Conservation (phyloP, 2,797 vertebrate species). For the Halcyon chelicuti region DNA sequence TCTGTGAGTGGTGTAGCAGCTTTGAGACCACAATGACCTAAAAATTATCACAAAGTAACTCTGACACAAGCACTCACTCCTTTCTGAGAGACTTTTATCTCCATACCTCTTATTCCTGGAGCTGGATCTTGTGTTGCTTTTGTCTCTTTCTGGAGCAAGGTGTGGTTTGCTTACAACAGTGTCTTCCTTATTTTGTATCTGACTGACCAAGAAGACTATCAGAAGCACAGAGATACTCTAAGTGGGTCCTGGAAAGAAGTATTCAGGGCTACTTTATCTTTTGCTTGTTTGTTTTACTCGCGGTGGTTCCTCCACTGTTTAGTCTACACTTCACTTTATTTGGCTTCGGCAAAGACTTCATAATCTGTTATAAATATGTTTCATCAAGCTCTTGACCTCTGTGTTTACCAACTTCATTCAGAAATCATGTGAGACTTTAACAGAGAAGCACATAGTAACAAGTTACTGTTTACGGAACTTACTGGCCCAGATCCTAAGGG, state of each 20-base stretch:
- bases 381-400: background rate
- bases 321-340: background rate
- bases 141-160: background rate
- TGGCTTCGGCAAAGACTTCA: background rate
- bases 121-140: background rate
- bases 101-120: background rate
- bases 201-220: background rate
- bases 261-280: background rate
- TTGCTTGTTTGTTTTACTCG: background rate
- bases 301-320: background rate
- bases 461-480: background rate
- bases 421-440: background rate
- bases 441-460: background rate
- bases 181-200: background rate
- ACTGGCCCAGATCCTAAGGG: background rate
- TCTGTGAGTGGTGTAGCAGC: background rate
- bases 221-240: background rate
- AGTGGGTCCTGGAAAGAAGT: background rate
- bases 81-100: background rate
- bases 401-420: background rate
- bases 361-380: background rate
- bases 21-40: background rate
- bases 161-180: background rate
- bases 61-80: rapidly evolving
- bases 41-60: background rate